Conservation (phyloP, 1,140 invertebrate genomes). For the Chironomus tepperi region DNA sequence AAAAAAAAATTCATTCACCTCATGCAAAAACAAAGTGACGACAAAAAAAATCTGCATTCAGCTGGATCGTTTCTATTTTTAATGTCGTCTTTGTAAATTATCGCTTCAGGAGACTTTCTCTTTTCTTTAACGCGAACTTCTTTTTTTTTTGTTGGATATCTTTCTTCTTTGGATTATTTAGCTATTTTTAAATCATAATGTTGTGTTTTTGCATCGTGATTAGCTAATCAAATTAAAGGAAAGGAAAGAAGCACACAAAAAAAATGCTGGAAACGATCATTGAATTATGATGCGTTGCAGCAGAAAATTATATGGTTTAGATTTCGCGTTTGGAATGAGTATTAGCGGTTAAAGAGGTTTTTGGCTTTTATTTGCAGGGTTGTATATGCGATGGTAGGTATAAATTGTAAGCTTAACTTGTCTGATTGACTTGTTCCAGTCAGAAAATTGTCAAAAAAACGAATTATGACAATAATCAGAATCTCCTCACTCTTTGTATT, state of each 20-base stretch:
- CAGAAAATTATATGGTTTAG: neutral
- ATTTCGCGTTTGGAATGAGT: too few relatives aligned
- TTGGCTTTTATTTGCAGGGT: too few relatives aligned
- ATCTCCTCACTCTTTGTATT: too few relatives aligned
- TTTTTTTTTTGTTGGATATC: neutral
- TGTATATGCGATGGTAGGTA: too few relatives aligned
- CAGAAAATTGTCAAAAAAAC: too few relatives aligned
- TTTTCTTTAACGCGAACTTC: neutral
- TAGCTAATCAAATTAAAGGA: neutral
- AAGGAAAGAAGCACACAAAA: too few relatives aligned
- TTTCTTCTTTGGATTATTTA: neutral
- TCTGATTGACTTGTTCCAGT: too few relatives aligned
- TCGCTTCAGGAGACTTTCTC: neutral
- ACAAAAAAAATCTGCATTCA: neutral
- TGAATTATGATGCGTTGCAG: neutral
- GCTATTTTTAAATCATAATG: neutral
- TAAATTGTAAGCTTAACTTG: too few relatives aligned
- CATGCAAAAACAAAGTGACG: neutral
- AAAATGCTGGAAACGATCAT: neutral
- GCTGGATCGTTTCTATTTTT: constrained; percentile 1
- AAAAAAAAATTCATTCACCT: constrained; percentile 6
- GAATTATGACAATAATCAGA: too few relatives aligned
- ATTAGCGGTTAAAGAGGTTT: too few relatives aligned
- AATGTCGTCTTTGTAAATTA: neutral
- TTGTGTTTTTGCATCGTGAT: neutral